Percentiles rank a stretch among this genome's conserved stretches.
Evolutionary conservation across 1,140 invertebrate genomes (phyloP).

Genomic region (Nasonia longicornis): DNA sequence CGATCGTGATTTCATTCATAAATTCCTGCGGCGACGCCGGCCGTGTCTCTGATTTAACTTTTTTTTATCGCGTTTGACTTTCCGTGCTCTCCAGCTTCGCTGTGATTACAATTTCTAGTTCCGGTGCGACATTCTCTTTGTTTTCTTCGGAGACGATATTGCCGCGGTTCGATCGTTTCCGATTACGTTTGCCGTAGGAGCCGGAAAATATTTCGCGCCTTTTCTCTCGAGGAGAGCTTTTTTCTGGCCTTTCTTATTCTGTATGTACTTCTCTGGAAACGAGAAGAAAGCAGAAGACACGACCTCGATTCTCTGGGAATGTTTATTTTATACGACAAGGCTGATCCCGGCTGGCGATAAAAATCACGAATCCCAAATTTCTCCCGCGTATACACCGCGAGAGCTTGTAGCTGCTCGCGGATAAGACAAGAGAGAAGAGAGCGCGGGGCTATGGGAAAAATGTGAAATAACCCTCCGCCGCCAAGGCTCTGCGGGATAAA

Average conservation of each 20-base stretch:
- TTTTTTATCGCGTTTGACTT: neutral
- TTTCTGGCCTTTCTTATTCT: neutral
- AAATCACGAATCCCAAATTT: slow-evolving; percentile 35
- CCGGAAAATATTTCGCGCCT: slow-evolving; percentile 18
- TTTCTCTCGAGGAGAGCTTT: neutral
- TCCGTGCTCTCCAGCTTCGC: neutral
- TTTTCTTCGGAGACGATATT: slow-evolving; percentile 19
- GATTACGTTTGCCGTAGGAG: slow-evolving; percentile 29
- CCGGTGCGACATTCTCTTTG: neutral
- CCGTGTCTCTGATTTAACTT: neutral
- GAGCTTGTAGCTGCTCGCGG: neutral
- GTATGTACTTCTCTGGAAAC: neutral
- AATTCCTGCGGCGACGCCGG: neutral
- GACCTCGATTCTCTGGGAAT: neutral
- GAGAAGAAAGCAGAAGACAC: neutral
- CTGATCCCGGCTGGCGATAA: slow-evolving; percentile 9
- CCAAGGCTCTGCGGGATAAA: slow-evolving; percentile 21
- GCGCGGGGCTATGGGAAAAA: slow-evolving; percentile 12
- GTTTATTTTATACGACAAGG: slow-evolving; percentile 25
- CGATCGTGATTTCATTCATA: slow-evolving; percentile 23
- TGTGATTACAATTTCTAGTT: slow-evolving; percentile 5
- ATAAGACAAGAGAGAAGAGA: slow-evolving; percentile 5
- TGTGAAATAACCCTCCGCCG: slow-evolving; percentile 14
- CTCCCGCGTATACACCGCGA: neutral
- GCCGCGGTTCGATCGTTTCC: slow-evolving; percentile 2